phyloP scores from a whole-genome alignment of 2,888 invertebrate species.

The Scaptomyza flava region DNA sequence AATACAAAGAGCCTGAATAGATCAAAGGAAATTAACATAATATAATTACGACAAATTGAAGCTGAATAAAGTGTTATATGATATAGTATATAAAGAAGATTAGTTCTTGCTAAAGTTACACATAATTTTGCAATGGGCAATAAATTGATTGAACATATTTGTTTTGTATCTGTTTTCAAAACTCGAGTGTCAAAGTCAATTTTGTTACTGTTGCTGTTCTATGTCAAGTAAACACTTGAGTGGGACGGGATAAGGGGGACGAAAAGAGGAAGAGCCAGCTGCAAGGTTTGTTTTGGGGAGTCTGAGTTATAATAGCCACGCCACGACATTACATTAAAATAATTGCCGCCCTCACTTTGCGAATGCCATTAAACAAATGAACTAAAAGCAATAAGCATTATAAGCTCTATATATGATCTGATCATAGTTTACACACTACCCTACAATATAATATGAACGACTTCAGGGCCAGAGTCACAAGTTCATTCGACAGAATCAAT shows the following conservation, averaged over 20 bases:
- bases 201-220: background rate
- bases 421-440: slow-evolving; percentile 21
- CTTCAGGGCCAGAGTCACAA: slow-evolving; percentile 65
- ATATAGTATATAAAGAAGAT: background rate
- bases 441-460: slow-evolving; percentile 45
- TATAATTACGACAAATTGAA: slow-evolving; percentile 17
- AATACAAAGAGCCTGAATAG: no score
- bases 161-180: slow-evolving; percentile 22
- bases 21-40: slow-evolving; percentile 6
- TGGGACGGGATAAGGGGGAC: background rate
- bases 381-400: slow-evolving; percentile 72
- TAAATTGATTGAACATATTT: slow-evolving; percentile 16
- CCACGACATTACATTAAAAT: slow-evolving; percentile 48
- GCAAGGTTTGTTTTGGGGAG: background rate
- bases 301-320: slow-evolving; percentile 18
- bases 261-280: background rate
- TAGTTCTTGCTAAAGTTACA: background rate
- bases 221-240: slow-evolving; percentile 4
- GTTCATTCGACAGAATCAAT: slow-evolving; percentile 70
- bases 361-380: slow-evolving; percentile 72
- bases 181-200: slow-evolving; percentile 10
- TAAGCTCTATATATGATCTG: slow-evolving; percentile 43
- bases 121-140: background rate
- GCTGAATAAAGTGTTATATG: background rate
- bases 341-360: slow-evolving; percentile 36